phyloP scores from a whole-genome alignment of 2,113 vertebrate genomes.

The Emydocephalus ijimae region DNA sequence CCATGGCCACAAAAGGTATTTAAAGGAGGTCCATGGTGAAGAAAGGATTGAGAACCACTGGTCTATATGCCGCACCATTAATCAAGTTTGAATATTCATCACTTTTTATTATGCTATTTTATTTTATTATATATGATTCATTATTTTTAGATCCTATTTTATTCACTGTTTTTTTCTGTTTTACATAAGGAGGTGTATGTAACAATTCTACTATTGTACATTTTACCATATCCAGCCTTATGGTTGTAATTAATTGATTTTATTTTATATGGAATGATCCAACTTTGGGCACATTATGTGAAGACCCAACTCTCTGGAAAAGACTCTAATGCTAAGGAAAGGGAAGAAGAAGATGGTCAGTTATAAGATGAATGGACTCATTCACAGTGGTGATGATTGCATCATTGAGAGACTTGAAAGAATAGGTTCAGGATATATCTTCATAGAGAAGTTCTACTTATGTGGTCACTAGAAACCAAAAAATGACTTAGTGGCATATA shows the following conservation, averaged over 20 bases:
- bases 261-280: neutral
- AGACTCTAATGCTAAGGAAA: neutral
- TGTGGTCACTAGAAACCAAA: neutral
- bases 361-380: neutral
- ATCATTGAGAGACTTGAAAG: neutral
- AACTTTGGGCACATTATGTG: neutral
- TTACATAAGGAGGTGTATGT: neutral
- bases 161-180: neutral
- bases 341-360: neutral
- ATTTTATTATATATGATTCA: neutral
- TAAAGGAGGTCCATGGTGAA: neutral
- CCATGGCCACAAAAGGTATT: neutral
- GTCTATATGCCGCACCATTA: neutral
- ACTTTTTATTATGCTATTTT: neutral
- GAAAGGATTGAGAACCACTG: neutral
- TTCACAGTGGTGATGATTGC: neutral
- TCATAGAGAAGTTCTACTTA: neutral
- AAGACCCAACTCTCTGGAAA: neutral
- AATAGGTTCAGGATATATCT: neutral
- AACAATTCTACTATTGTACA: neutral
- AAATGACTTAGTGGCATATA: neutral
- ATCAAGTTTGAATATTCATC: neutral
- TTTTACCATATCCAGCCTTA: neutral
- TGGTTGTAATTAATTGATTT: neutral
- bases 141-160: neutral